These are phyloP conservation scores for Porites lutea DNA, from an alignment of 64 coral and sea anemone genomes.

Conservation along the genomic window DNA sequence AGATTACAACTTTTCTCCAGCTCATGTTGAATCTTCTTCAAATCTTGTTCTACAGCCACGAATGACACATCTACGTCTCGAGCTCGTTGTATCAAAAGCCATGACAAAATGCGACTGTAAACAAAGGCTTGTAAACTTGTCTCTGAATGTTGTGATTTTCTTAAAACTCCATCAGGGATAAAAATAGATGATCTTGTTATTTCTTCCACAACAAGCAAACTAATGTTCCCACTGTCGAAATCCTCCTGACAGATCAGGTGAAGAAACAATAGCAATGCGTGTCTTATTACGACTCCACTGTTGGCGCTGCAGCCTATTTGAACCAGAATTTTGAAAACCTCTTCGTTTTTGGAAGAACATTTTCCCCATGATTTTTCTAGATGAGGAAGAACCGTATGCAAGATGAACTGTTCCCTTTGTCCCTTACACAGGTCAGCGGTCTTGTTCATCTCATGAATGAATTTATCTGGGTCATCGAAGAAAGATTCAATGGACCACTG, in stretches of 20 bases:
- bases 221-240: neutral
- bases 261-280: slow-evolving; percentile 1
- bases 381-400: neutral
- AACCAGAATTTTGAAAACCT: neutral
- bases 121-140: neutral
- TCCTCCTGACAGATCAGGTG: slow-evolving; percentile 18
- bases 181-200: slow-evolving; percentile 6
- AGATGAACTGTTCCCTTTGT: slow-evolving; percentile 1
- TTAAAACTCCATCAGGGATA: neutral
- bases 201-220: neutral
- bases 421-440: neutral
- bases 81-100: neutral
- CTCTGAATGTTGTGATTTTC: neutral
- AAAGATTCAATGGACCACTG: slow-evolving; percentile 8
- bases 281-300: neutral
- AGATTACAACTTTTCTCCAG: neutral
- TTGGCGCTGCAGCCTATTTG: neutral
- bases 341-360: neutral
- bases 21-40: neutral
- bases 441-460: slow-evolving; percentile 7
- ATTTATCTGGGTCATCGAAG: slow-evolving; percentile 3
- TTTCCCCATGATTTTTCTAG: slow-evolving; percentile 22
- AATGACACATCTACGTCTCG: neutral
- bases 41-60: neutral
- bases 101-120: slow-evolving; percentile 14